Percentiles rank a stretch among this genome's conserved stretches.
phyloP scores from a whole-genome alignment of 1,140 invertebrate species.

The Ceratina australensis region DNA sequence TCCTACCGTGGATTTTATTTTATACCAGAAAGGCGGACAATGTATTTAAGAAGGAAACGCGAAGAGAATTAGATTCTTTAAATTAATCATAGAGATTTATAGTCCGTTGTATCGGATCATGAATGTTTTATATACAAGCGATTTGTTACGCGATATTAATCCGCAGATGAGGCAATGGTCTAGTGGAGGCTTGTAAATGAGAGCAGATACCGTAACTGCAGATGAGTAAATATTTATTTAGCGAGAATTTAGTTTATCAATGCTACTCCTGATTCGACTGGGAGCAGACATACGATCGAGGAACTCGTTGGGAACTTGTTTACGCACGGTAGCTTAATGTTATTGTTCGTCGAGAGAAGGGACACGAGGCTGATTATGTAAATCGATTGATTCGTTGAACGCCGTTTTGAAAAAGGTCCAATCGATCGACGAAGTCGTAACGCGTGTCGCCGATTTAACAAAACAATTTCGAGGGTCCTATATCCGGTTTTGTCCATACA shows the following conservation, averaged over 20 bases:
- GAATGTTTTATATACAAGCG: too few species aligned
- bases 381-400: conserved; percentile 9
- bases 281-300: background rate
- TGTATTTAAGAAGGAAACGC: background rate
- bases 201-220: background rate
- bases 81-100: too few species aligned
- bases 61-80: too few species aligned
- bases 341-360: background rate
- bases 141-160: too few species aligned
- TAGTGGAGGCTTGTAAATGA: background rate
- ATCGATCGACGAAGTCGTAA: conserved; percentile 2
- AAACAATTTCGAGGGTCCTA: conserved; percentile 49
- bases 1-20: too few species aligned
- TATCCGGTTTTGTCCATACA: conserved; percentile 43
- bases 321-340: conserved; percentile 17
- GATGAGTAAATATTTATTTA: conserved; percentile 41
- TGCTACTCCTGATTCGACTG: background rate
- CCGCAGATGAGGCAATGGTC: too few species aligned
- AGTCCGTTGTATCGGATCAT: too few species aligned
- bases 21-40: background rate
- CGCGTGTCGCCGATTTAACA: conserved; percentile 54
- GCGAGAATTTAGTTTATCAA: conserved; percentile 33
- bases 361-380: conserved; percentile 28
- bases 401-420: background rate
- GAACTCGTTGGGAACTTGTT: conserved; percentile 18